phyloP scores from a whole-genome alignment of 2,113 vertebrate species.

The Antennarius striatus region DNA sequence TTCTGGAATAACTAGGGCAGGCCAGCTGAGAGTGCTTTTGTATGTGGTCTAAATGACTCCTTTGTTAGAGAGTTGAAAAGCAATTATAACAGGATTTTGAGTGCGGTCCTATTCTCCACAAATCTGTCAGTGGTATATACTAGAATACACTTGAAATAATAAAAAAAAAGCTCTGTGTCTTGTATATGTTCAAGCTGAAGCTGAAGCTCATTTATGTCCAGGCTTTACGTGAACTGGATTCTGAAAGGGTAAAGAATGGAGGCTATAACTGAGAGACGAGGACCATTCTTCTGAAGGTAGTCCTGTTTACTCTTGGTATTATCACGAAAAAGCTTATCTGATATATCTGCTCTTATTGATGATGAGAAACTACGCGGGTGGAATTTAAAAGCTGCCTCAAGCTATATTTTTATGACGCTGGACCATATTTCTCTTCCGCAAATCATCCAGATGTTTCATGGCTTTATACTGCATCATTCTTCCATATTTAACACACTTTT shows the following conservation, averaged over 20 bases:
- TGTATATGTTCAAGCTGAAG: slow-evolving; percentile 39
- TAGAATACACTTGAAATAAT: slow-evolving; percentile 9
- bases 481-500: too few species aligned
- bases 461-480: neutral
- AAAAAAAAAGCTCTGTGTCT: slow-evolving; percentile 26
- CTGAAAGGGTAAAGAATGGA: slow-evolving; percentile 41
- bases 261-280: slow-evolving; percentile 8
- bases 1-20: slow-evolving; percentile 78
- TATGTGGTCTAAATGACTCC: slow-evolving; percentile 75
- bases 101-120: slow-evolving; percentile 66
- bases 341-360: slow-evolving; percentile 61
- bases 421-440: slow-evolving; percentile 24
- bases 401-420: slow-evolving; percentile 47
- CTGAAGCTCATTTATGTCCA: slow-evolving; percentile 45
- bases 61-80: slow-evolving; percentile 77
- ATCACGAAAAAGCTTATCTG: slow-evolving; percentile 54
- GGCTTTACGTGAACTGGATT: slow-evolving; percentile 48
- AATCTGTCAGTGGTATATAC: slow-evolving; percentile 59
- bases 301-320: slow-evolving; percentile 69
- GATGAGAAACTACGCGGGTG: slow-evolving; percentile 48
- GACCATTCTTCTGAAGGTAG: slow-evolving; percentile 52
- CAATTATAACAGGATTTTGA: slow-evolving; percentile 77
- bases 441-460: slow-evolving; percentile 1
- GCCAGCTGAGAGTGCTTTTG: slow-evolving; percentile 78
- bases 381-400: slow-evolving; percentile 57